Percentiles rank a stretch among this genome's conserved stretches.
These are phyloP conservation scores for Struthio camelus DNA, from an alignment of 2,113 vertebrate genomes.

Conservation along the genomic window DNA sequence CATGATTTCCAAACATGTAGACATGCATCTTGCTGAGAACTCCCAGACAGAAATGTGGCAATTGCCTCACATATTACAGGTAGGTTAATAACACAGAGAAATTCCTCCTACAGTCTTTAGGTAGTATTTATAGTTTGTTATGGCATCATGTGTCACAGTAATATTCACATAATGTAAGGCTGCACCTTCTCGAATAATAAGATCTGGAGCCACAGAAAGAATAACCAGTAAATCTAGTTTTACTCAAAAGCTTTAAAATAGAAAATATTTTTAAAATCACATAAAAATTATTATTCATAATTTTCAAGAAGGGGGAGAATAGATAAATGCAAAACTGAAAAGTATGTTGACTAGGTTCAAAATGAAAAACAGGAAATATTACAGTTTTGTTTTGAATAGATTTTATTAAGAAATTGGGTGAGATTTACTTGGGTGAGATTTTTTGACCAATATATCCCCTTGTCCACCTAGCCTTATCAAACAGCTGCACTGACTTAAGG, in stretches of 20 bases:
- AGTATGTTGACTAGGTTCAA: background rate
- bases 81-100: background rate
- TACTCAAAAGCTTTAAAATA: background rate
- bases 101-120: background rate
- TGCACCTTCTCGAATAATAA: background rate
- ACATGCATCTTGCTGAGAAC: background rate
- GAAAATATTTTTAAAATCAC: background rate
- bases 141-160: background rate
- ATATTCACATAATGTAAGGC: background rate
- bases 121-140: background rate
- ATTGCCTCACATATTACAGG: background rate
- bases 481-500: background rate
- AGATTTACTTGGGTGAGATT: background rate
- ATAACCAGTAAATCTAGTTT: background rate
- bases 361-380: background rate
- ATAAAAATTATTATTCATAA: background rate
- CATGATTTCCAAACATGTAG: background rate
- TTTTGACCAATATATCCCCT: background rate
- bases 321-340: background rate
- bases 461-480: background rate
- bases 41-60: background rate
- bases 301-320: background rate
- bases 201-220: background rate
- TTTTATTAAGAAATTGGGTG: background rate
- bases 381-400: background rate